phyloP scores from a whole-genome alignment of 2,113 vertebrate genomes.

The Burhinus oedicnemus region DNA sequence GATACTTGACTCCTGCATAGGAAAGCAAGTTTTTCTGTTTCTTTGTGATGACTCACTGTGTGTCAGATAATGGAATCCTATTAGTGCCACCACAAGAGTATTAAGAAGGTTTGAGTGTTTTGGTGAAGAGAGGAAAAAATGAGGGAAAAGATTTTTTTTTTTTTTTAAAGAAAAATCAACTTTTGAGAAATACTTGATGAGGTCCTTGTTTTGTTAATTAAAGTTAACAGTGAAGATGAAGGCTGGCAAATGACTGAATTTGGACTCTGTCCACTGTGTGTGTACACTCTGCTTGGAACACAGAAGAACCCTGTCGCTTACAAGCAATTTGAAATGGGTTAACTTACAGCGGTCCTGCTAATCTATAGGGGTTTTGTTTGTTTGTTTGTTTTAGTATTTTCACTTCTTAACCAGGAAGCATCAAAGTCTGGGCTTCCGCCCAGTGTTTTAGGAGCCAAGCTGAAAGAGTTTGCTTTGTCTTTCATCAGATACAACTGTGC shows the following conservation, averaged over 20 bases:
- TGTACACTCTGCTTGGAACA: background rate
- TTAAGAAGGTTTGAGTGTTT: background rate
- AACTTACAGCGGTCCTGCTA: background rate
- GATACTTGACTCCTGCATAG: conserved; percentile 25
- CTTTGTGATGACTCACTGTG: conserved; percentile 8
- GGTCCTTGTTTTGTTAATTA: background rate
- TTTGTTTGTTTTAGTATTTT: conserved; percentile 1
- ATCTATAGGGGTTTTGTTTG: background rate
- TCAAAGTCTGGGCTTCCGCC: background rate
- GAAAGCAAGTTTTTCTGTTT: conserved; percentile 30
- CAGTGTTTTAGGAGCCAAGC: background rate
- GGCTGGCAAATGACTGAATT: background rate
- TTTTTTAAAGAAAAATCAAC: background rate
- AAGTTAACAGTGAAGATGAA: background rate
- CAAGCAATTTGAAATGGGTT: background rate
- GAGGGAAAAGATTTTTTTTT: background rate
- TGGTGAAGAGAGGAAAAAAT: background rate
- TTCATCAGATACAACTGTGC: background rate
- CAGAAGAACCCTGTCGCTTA: accelerated
- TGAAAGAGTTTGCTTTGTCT: background rate
- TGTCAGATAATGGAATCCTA: conserved; percentile 38
- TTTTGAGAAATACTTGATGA: background rate
- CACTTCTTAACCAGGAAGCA: background rate
- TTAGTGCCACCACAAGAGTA: background rate
- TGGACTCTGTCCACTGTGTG: background rate